Evolutionary conservation across 2,888 invertebrate genomes (phyloP).

Genomic region (Bugula neritina): DNA sequence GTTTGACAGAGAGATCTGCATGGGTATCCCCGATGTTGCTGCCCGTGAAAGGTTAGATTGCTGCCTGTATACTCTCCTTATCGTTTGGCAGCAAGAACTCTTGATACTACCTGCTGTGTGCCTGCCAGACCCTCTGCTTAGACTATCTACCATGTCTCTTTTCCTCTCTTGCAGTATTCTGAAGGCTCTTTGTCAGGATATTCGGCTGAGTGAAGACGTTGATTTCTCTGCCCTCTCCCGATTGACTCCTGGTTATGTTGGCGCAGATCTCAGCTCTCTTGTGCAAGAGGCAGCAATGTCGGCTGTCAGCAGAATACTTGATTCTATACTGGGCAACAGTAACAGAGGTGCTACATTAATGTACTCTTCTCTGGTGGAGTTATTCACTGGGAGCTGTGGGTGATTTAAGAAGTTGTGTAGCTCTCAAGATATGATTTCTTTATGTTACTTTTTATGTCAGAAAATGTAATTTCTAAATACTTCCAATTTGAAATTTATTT

Average conservation of each 20-base stretch:
- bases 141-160: too few relatives aligned
- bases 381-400: too few relatives aligned
- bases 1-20: conserved; percentile 84
- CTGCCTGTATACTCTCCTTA: too few relatives aligned
- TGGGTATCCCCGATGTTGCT: conserved; percentile 84
- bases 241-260: conserved; percentile 90
- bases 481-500: too few relatives aligned
- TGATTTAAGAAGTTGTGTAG: too few relatives aligned
- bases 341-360: neutral
- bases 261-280: conserved; percentile 82
- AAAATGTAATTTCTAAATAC: too few relatives aligned
- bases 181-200: conserved; percentile 64
- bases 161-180: conserved; percentile 65
- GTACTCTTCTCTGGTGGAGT: too few relatives aligned
- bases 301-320: conserved; percentile 66
- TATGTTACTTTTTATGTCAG: too few relatives aligned
- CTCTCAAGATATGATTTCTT: too few relatives aligned
- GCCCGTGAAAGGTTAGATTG: conserved; percentile 61
- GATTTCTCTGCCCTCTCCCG: conserved; percentile 70
- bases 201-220: conserved; percentile 67
- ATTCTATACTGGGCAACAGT: neutral
- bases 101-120: too few relatives aligned
- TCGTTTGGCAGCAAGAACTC: too few relatives aligned
- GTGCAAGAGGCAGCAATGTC: conserved; percentile 80
- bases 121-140: too few relatives aligned